phyloP scores from a whole-genome alignment of 35 echinoderm and acorn worm genomes.

The Strongylocentrotus purpuratus region DNA sequence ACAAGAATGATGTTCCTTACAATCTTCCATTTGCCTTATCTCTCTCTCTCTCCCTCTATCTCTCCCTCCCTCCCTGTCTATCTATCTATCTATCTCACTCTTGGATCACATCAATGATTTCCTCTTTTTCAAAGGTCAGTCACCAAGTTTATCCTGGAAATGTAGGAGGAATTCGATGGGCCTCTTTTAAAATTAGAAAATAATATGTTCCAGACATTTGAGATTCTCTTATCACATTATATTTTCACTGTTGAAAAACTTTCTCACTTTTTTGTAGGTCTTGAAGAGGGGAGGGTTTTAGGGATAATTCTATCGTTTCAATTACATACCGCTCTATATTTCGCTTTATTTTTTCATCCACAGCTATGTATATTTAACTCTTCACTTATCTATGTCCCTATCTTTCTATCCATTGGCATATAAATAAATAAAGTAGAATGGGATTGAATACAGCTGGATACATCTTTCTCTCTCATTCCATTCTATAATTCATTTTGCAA shows the following conservation, averaged over 20 bases:
- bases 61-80: too few species aligned
- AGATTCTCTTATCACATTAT: neutral
- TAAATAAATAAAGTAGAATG: too few species aligned
- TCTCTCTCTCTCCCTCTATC: too few species aligned
- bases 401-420: neutral
- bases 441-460: too few species aligned
- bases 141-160: neutral
- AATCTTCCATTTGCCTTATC: neutral
- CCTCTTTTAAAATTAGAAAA: neutral
- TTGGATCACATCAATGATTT: neutral
- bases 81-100: too few species aligned
- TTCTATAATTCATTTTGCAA: neutral
- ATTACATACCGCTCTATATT: too few species aligned
- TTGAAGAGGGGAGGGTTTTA: neutral
- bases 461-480: neutral
- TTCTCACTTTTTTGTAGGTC: neutral
- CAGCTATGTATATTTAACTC: too few species aligned
- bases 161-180: neutral
- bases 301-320: too few species aligned
- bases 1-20: neutral
- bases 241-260: neutral
- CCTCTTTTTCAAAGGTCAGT: neutral
- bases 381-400: neutral
- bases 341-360: too few species aligned
- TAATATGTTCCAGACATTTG: neutral